phyloP scores from a whole-genome alignment of 2,113 vertebrate genomes.

The Catharus bicknelli region DNA sequence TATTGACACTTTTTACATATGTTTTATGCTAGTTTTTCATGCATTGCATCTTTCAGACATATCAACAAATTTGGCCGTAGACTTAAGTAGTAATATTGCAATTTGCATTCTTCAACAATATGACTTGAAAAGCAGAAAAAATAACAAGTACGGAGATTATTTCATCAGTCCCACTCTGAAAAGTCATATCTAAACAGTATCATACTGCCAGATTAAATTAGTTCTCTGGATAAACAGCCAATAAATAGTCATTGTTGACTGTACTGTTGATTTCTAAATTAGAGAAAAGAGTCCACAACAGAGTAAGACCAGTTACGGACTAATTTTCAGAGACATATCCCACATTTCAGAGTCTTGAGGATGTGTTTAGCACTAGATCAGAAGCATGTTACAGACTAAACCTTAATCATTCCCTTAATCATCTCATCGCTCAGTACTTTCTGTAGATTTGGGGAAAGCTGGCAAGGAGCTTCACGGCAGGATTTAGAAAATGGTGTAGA shows the following conservation, averaged over 20 bases:
- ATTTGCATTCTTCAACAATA: neutral
- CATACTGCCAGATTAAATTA: neutral
- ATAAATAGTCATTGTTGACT: conserved; percentile 35
- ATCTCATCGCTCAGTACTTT: neutral
- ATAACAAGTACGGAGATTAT: neutral
- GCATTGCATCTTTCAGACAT: neutral
- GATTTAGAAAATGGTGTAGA: neutral
- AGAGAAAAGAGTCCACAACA: neutral
- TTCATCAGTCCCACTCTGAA: neutral
- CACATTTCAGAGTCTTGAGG: neutral
- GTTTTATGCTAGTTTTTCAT: neutral
- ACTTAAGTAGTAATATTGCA: neutral
- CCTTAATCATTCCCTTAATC: neutral
- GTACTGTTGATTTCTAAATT: conserved; percentile 23
- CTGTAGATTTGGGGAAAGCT: neutral
- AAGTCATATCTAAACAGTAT: neutral
- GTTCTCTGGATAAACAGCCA: neutral
- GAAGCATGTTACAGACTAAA: neutral
- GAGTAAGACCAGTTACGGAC: neutral
- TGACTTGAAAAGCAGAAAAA: neutral
- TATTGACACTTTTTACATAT: neutral
- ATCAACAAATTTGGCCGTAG: neutral
- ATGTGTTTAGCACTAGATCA: neutral
- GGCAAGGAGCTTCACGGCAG: neutral
- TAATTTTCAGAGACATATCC: neutral